A percentile compares a stretch with the other conserved stretches of the same genome.
Evolutionary conservation across 2,113 vertebrate genomes (phyloP).

Genomic region (Otus sunia): DNA sequence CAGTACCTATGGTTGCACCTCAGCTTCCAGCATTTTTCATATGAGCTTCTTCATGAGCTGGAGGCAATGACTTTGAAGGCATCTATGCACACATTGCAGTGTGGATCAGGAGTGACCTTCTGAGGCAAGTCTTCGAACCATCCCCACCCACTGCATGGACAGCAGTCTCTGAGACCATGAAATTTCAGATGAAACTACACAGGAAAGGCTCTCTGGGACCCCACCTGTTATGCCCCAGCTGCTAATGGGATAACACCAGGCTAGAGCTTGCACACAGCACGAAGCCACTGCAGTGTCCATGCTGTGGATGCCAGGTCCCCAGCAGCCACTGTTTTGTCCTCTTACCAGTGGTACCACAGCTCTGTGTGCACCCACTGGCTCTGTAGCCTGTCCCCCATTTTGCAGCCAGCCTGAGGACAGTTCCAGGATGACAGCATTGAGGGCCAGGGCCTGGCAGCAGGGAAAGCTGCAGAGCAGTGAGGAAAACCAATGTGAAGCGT

Average conservation of each 20-base stretch:
- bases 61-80: neutral
- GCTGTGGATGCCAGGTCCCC: neutral
- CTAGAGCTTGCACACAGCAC: neutral
- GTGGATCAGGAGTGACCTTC: neutral
- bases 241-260: neutral
- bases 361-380: rapidly evolving
- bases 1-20: neutral
- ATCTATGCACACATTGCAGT: neutral
- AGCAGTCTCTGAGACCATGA: neutral
- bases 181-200: neutral
- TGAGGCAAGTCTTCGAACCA: neutral
- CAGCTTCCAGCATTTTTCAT: neutral
- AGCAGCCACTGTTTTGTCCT: neutral
- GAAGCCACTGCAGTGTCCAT: neutral
- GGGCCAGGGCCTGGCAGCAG: neutral
- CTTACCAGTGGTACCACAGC: neutral
- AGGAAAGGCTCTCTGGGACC: neutral
- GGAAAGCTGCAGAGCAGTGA: rapidly evolving
- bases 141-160: neutral
- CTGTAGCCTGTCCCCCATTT: neutral
- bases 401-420: neutral
- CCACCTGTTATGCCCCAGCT: neutral
- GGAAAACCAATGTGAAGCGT: neutral
- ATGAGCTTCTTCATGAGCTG: neutral
- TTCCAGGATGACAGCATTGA: neutral